Base-by-base conservation (phyloP, 2,888 invertebrate genomes). In the Cephus runcator region DNA sequence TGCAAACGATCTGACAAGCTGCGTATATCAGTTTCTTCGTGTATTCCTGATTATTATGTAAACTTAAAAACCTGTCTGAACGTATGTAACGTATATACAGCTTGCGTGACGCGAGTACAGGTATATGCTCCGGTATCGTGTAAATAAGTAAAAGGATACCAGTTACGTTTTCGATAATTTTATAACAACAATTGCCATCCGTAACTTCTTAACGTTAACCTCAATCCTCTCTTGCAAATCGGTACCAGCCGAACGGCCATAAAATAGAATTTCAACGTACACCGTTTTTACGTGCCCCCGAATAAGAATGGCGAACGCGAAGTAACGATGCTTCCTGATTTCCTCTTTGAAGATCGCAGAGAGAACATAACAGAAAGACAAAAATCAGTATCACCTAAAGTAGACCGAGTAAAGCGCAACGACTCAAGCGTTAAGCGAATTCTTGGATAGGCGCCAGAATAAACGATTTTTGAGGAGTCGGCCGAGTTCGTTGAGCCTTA, bases 401-500 rank as follows among this genome's bases (percentile, higher is more conserved):
- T 23, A 56, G 56, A 56, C 56, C 56, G 56, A 23, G 56, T 23
- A 9, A 56, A 23, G 23, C 56, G 56, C 56, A 23, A 56, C 71
- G 71, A 23, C 34, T 73, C 69, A 73, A 74, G 80, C 79, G 79
- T 78, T 80, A 80, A 81, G 80, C 83, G 81, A 81, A 84, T 82
- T 83, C 83, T 79, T 83, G 81, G 83, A 81, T 74, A 73, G 73
- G 33, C 74, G 83, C 83, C 82, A 81, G 81, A 36, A 76, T 79
- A 81, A 82, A 83, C 76, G 77, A 81, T 81, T 80, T 77, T 77
- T 75, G 76, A 75, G 40, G 69, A 79, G 56, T 56, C 56, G 2
- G 9, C 23, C 56, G 56, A 56, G 56, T 56, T 56, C 56, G 23
- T 56, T 56, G 56, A 56, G 56, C 56, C 56, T 56, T 9, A 56